These are phyloP conservation scores for Eilema caniola DNA, from an alignment of 2,888 invertebrate genomes.

Conservation along the genomic window DNA sequence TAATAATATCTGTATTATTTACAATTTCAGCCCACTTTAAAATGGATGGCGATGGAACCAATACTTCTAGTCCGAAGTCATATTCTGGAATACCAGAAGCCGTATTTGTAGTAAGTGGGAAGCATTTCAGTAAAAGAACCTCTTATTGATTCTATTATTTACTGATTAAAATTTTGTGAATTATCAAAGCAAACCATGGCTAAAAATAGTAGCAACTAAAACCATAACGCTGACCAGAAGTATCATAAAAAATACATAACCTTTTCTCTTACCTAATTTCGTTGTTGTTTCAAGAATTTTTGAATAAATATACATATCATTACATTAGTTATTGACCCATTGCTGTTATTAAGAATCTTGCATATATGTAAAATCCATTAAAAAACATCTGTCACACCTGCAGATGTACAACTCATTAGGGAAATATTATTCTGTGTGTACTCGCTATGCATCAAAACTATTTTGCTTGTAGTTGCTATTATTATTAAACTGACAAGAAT, in stretches of 20 bases:
- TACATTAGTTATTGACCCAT: background rate
- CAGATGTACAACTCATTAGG: background rate
- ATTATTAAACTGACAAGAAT: background rate
- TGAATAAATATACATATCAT: background rate
- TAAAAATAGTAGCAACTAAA: constrained; percentile 3
- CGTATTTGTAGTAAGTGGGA: constrained; percentile 92
- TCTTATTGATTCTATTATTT: background rate
- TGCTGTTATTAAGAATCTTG: background rate
- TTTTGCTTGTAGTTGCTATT: background rate
- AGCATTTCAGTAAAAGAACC: background rate
- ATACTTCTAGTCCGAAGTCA: constrained; percentile 82
- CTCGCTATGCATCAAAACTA: background rate
- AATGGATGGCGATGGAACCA: constrained; percentile 80
- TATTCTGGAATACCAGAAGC: constrained; percentile 96
- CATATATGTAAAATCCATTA: background rate
- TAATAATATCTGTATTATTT: constrained; percentile 22
- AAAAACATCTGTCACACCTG: background rate
- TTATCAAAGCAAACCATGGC: background rate
- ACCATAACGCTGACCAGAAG: background rate
- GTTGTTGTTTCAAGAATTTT: background rate
- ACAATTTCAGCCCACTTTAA: constrained; percentile 39
- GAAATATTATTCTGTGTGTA: no score
- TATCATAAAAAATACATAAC: no score
- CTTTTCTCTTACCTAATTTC: no score
- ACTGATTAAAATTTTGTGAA: background rate